Base-by-base conservation (phyloP, 2,797 vertebrate species). In the Mormyrus hasselquistii region DNA sequence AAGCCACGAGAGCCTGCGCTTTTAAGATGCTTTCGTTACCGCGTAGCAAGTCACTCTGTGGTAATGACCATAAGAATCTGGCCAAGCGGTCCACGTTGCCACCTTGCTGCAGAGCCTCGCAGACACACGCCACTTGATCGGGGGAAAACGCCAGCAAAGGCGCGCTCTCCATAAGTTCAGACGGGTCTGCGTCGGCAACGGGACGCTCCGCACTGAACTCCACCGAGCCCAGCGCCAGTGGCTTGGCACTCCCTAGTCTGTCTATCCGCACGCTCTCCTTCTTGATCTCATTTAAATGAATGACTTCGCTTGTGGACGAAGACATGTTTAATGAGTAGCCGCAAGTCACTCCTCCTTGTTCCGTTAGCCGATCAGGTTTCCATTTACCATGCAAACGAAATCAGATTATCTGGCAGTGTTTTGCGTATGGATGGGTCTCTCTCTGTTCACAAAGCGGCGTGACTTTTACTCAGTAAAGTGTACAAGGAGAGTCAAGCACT, bases 1-100 rank as follows among this genome's bases (percentile, higher is more conserved):
- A 99, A 89, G 98, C 98, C 55, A 99, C 98, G 88, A 99, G 95
- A 88, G 98, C 98, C 93, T 98, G 98, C 84, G 98, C 98, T 95
- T 98, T 99, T 90, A 99, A 95, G 95, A 99, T 96, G 96, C 98
- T 99, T 95, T 99, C 98, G 94, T 97, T 98, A 94, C 98, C 98
- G 94, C 97, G 98, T 92, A 99, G 97, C 94, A 99, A 96, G 93
- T 99, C 98, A 92, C 97, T 97, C 92, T 97, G 97, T 91, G 98
- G 98, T 92, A 99, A 94, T 90, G 98, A 99, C 97, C 98, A 99
- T 89, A 99, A 93, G 95, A 99, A 99, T 93, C 98, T 96, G 94
- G 98, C 97, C 94, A 99, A 95, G 93, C 98, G 97, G 94, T 99
- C 98, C 97, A 99, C 97, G 94, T 99, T 97, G 91, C 98, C 98